Base-by-base conservation (phyloP, 1,140 invertebrate genomes). In the Idris sp. region DNA sequence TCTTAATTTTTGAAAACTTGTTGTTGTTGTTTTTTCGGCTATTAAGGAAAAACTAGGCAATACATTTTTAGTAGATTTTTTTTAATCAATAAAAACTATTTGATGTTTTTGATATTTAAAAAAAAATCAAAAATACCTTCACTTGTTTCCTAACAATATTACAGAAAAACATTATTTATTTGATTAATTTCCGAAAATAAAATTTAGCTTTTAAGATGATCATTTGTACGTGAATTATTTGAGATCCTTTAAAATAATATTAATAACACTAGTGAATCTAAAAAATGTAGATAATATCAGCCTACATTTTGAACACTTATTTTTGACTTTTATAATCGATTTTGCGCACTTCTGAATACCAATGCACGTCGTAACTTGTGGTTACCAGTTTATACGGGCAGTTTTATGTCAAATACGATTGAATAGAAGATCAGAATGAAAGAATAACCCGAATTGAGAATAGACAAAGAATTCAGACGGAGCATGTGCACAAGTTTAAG, bases 371-470 rank as follows among this genome's bases (percentile, higher is more conserved):
- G 9, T 40, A 56, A 68, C 58, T 51, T 54, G 44, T 19, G 43
- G 58, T 49, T 61, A 59, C 61, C 51, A 36, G 65, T 77, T 77
- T 75, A 62, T 75, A 68, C 64, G 58, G 51, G 36, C 53, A 49
- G 58, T 75, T 71, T 75, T 71, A 54, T 54, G 73, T 75, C 51
- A 71, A 71, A 54, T 46, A 64, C 61, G 40, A 64, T 51, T 56
- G 36, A 26, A 53, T 51, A 59, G 19, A 67, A 33, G 51, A 67
- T 44, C 16, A 53, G 26, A 59, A 26, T 10, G 22, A 7, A 28
- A n/a, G n/a, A n/a, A n/a, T n/a, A 61, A 33, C 53, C 51, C 19
- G 31, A 59, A 75, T 49, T 51, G 33, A 13, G 28, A 31, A 54
- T 58, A 69, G 58, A 64, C 43, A 67, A 73, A 59, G 62, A 68